Conservation (phyloP, 2,888 invertebrate genomes). For the Andrena bicolor region DNA sequence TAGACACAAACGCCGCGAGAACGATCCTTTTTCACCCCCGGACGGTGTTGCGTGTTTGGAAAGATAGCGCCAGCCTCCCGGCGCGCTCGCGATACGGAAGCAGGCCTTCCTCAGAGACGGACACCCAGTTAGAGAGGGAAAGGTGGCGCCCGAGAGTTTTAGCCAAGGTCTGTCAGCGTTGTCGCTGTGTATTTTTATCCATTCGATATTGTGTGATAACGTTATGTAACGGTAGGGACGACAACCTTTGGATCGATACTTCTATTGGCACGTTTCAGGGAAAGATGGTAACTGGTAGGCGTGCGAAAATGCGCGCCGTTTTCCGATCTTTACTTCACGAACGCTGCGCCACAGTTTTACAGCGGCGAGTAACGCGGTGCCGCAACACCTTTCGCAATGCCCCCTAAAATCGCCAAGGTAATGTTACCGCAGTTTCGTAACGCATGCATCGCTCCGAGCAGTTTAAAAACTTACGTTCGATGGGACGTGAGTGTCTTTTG, state of each 20-base stretch:
- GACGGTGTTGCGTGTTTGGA: slow-evolving; percentile 13
- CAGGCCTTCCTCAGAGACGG: too few species aligned
- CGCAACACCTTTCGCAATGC: not conserved
- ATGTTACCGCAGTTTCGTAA: too few species aligned
- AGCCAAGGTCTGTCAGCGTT: too few species aligned
- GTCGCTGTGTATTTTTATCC: not conserved
- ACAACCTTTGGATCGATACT: slow-evolving; percentile 39
- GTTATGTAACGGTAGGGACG: slow-evolving; percentile 24
- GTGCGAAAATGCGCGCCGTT: not conserved
- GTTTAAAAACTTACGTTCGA: too few species aligned
- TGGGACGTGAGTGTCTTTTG: not conserved
- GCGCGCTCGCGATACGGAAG: not conserved
- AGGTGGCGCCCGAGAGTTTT: too few species aligned
- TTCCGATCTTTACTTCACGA: too few species aligned
- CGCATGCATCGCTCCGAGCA: too few species aligned
- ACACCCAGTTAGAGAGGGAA: too few species aligned
- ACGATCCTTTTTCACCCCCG: slow-evolving; percentile 34
- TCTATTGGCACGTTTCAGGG: slow-evolving; percentile 1
- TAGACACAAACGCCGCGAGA: slow-evolving; percentile 37
- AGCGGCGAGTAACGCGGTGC: too few species aligned
- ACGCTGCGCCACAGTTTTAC: too few species aligned
- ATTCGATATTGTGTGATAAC: not conserved
- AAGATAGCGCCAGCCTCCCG: not conserved
- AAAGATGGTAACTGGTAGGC: not conserved
- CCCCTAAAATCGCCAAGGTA: not conserved